Evolutionary conservation across 2,113 vertebrate genomes (phyloP).

Genomic region (Silurus asotus): DNA sequence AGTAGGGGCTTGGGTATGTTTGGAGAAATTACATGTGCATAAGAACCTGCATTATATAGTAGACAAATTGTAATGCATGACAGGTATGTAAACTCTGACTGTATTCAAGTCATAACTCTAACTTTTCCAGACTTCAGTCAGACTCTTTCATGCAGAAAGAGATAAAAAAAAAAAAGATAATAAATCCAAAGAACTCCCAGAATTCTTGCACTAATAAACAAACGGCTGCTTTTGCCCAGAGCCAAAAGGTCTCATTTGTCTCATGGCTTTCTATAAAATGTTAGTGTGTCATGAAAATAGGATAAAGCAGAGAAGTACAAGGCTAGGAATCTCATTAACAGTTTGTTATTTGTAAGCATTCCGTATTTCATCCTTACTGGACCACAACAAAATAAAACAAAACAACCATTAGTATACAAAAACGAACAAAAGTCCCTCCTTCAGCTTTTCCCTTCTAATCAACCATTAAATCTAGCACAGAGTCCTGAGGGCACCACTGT

Average conservation of each 20-base stretch:
- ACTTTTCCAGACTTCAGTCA: neutral
- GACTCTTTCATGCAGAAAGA: constrained; percentile 8
- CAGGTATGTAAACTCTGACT: neutral
- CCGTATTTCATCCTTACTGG: constrained; percentile 36
- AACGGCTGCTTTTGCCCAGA: too few species aligned
- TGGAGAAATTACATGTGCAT: neutral
- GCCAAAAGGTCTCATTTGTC: neutral
- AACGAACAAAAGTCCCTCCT: constrained; percentile 1
- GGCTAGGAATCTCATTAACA: neutral
- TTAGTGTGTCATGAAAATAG: neutral
- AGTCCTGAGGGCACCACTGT: constrained; percentile 3
- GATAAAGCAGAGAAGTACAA: neutral
- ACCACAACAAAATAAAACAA: constrained; percentile 34
- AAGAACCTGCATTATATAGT: neutral
- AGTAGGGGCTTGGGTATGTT: too few species aligned
- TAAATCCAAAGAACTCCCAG: neutral
- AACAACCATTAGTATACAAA: constrained; percentile 17
- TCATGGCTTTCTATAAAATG: neutral
- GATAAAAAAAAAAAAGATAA: neutral
- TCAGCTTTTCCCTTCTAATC: neutral
- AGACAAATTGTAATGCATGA: neutral
- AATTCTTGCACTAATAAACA: neutral
- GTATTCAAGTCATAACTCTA: neutral
- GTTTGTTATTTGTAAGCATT: constrained; percentile 52
- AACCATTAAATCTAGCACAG: neutral